Percentiles rank a stretch among this genome's conserved stretches.
These are phyloP conservation scores for Aphidius colemani DNA, from an alignment of 2,888 invertebrate species.

Conservation along the genomic window DNA sequence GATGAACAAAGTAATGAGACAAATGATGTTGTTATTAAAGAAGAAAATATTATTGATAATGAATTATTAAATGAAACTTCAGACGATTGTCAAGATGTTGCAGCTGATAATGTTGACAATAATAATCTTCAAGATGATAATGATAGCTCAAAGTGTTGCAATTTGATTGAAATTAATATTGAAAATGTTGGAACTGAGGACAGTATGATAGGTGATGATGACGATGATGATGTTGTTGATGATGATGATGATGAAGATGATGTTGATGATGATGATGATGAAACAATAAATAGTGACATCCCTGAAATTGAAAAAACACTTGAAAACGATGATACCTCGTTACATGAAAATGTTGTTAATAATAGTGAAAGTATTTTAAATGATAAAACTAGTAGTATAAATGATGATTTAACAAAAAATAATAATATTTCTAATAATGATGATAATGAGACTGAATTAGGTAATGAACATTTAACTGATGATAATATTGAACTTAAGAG, in stretches of 20 bases:
- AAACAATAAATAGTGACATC: background rate
- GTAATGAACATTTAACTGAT: too few species aligned
- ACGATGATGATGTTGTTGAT: background rate
- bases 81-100: constrained; percentile 49
- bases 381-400: background rate
- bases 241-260: background rate
- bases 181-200: background rate
- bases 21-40: too few species aligned
- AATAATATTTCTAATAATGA: background rate
- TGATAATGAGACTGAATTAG: background rate
- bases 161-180: too few species aligned
- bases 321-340: too few species aligned
- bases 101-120: constrained; percentile 42
- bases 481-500: too few species aligned
- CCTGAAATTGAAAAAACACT: background rate
- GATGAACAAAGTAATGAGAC: too few species aligned
- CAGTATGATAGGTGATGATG: background rate
- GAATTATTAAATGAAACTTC: constrained; percentile 36
- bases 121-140: constrained; percentile 45
- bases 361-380: background rate
- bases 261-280: background rate
- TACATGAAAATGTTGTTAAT: background rate
- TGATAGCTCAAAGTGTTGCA: too few species aligned
- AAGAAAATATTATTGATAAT: too few species aligned
- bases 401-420: background rate